Evolutionary conservation across 2,888 invertebrate species (phyloP).

Genomic region (Mactromeris polynyma): DNA sequence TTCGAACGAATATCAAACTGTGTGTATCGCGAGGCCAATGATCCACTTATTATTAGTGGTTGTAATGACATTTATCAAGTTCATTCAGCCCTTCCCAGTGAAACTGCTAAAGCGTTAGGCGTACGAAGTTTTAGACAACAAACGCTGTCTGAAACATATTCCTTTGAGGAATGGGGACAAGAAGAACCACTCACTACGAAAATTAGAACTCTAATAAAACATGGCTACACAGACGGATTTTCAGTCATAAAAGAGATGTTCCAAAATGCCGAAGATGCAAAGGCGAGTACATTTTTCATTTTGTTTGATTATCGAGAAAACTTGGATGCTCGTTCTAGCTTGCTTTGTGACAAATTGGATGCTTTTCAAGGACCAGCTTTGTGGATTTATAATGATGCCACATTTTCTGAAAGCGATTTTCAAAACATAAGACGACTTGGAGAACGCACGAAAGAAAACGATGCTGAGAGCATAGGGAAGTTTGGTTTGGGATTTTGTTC

Average conservation of each 20-base stretch:
- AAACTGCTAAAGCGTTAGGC: constrained; percentile 77
- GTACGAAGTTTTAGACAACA: constrained; percentile 77
- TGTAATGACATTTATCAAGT: constrained; percentile 71
- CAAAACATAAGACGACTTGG: constrained; percentile 83
- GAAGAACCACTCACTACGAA: constrained; percentile 79
- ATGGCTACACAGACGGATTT: constrained; percentile 83
- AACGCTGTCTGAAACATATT: constrained; percentile 73
- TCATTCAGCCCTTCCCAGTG: constrained; percentile 72
- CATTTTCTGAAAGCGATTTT: constrained; percentile 84
- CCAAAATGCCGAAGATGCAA: constrained; percentile 84
- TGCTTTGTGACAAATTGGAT: constrained; percentile 81
- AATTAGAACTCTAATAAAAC: constrained; percentile 74
- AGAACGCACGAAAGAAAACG: constrained; percentile 82
- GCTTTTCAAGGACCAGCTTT: constrained; percentile 85
- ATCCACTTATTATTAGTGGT: background rate
- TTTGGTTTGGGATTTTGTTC: constrained; percentile 86
- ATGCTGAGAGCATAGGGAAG: constrained; percentile 82
- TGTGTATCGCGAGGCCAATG: background rate
- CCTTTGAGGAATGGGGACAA: constrained; percentile 79
- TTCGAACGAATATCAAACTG: background rate
- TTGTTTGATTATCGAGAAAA: constrained; percentile 83
- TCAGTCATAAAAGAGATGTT: constrained; percentile 83
- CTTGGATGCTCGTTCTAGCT: constrained; percentile 68
- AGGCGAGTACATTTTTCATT: constrained; percentile 74
- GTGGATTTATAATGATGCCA: constrained; percentile 84